Base-by-base conservation (phyloP, 2,888 invertebrate species). In the Melolontha melolontha region DNA sequence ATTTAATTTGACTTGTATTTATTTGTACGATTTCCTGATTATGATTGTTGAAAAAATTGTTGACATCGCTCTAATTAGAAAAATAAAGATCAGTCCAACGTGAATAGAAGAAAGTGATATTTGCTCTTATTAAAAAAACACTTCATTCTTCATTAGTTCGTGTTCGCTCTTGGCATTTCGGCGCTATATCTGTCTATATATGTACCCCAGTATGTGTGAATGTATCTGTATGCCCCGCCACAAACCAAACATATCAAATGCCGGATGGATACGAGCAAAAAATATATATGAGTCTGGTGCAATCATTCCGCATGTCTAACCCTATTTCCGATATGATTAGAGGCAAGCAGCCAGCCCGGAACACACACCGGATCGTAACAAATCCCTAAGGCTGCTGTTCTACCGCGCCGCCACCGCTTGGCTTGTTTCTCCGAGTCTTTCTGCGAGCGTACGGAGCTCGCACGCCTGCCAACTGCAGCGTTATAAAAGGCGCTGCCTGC, bases 271-370 rank as follows among this genome's bases (percentile, higher is more conserved):
- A 55, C 55, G 59, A 50, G 57, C 67, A 63, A 62, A 59, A 69
- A 57, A 67, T 71, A 70, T 69, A 73, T 72, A 72, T 73, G 75
- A 72, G 72, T 73, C 73, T 70, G 73, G 75, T 75, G 78, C 80
- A 81, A 81, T 81, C 79, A 81, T 81, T 81, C 81, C 81, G 81
- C 81, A 81, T 81, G 81, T 81, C 81, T 80, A 79, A 80, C 80
- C 76, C 78, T 75, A 80, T 81, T 81, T 81, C 81, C 80, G 79
- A 80, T 80, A 80, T 81, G 80, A 80, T 81, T 81, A 80, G 78
- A 78, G 73, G 72, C 72, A 74, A 55, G 52, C 63, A 29, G 49
- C 51, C 62, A 50, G 57, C 74, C 77, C 74, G 75, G 78, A 77
- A 78, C 77, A 34, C 59, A 34, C 55, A 41, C 22, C 75, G 79